A percentile compares a stretch with the other conserved stretches of the same genome.
These are phyloP conservation scores for Alentia gelatinosa DNA, from an alignment of 2,888 invertebrate genomes.

Conservation along the genomic window DNA sequence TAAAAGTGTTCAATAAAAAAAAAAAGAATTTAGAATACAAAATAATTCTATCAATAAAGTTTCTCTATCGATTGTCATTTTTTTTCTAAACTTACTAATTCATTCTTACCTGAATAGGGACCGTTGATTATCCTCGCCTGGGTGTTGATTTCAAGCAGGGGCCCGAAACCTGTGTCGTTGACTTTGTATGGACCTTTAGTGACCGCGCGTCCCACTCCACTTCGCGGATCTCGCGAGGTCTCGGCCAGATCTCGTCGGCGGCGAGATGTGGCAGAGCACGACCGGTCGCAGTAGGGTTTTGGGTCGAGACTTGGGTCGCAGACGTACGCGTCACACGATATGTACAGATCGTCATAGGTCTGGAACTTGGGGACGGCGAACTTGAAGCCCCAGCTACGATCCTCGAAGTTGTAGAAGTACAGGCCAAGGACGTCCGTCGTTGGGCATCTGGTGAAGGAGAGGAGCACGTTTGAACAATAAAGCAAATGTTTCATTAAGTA, in stretches of 20 bases:
- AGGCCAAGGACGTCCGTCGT: constrained; percentile 40
- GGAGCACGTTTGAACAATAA: background rate
- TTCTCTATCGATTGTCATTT: too few relatives aligned
- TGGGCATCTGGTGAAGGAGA: constrained; percentile 56
- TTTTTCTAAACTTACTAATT: too few relatives aligned
- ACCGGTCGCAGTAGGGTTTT: constrained; percentile 63
- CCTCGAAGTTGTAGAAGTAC: constrained; percentile 62
- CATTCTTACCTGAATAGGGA: background rate
- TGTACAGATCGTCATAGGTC: constrained; percentile 51
- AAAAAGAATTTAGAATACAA: too few relatives aligned
- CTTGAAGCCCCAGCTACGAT: constrained; percentile 62
- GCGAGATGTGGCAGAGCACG: constrained; percentile 47
- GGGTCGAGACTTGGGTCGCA: constrained; percentile 60
- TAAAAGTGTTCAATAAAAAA: too few relatives aligned
- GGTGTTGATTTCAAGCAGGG: background rate
- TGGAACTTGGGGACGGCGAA: constrained; percentile 62
- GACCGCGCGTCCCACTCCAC: background rate
- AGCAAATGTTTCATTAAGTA: too few relatives aligned
- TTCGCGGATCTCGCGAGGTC: background rate
- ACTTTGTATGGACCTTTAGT: constrained; percentile 1
- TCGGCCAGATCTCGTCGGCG: background rate
- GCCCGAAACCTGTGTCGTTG: constrained; percentile 36
- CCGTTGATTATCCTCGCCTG: background rate
- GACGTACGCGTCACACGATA: constrained; percentile 61
- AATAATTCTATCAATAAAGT: too few relatives aligned